These are phyloP conservation scores for Gymnocephalus cernua DNA, from an alignment of 2,113 vertebrate species.

Conservation along the genomic window DNA sequence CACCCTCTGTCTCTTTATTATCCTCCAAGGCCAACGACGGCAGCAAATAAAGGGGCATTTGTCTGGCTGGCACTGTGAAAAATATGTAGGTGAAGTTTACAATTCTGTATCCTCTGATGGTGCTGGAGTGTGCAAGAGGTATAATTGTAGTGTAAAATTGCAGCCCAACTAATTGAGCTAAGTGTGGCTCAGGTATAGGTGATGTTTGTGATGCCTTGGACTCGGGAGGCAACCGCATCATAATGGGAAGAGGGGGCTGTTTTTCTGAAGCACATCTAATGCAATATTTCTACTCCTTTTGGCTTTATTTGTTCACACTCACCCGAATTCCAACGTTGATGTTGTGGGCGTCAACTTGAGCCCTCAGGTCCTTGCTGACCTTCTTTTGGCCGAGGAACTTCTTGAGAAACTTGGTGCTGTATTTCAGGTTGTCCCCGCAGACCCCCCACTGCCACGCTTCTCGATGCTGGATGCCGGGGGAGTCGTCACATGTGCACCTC, in stretches of 20 bases:
- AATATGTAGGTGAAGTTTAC: conserved; percentile 28
- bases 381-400: conserved; percentile 95
- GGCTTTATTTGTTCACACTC: conserved; percentile 62
- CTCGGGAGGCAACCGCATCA: conserved; percentile 12
- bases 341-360: conserved; percentile 94
- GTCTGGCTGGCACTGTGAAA: conserved; percentile 53
- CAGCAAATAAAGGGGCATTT: conserved; percentile 41
- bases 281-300: background rate
- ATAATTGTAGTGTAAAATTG: conserved; percentile 49
- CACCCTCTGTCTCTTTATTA: conserved; percentile 49
- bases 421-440: conserved; percentile 98
- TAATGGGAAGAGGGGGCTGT: background rate
- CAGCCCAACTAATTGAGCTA: conserved; percentile 44
- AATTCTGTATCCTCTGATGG: conserved; percentile 33
- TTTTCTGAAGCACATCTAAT: background rate
- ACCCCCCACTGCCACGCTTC: conserved; percentile 99
- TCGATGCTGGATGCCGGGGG: conserved; percentile 94
- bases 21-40: conserved; percentile 49
- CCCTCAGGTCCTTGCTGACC: conserved; percentile 94
- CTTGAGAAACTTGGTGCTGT: conserved; percentile 97
- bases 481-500: conserved; percentile 97
- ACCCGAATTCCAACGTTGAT: conserved; percentile 96
- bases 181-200: conserved; percentile 25
- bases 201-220: conserved; percentile 34
- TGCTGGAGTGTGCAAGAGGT: conserved; percentile 29